Percentiles rank a stretch among this genome's conserved stretches.
Conservation (phyloP, 2,113 vertebrate species). For the Cariama cristata region DNA sequence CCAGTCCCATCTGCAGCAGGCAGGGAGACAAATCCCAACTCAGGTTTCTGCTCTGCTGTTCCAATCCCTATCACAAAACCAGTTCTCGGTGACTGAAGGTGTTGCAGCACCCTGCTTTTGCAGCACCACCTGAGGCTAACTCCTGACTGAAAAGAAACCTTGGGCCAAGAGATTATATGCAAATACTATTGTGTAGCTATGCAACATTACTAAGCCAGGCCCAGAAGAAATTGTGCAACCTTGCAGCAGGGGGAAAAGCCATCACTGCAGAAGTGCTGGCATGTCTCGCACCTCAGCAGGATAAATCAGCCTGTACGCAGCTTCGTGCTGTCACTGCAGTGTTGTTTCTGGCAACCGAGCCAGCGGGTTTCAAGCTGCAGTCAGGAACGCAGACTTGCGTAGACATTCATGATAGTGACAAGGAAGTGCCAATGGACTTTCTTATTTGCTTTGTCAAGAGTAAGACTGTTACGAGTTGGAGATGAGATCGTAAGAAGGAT, state of each 20-base stretch:
- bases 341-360: background rate
- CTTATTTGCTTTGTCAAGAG: background rate
- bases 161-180: background rate
- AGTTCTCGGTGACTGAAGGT: background rate
- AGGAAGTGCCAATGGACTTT: background rate
- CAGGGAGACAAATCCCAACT: background rate
- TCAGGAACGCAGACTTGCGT: accelerated
- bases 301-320: background rate
- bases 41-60: background rate
- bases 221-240: background rate
- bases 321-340: background rate
- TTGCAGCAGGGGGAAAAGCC: background rate
- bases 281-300: background rate
- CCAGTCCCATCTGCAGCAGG: background rate
- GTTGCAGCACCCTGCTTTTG: background rate
- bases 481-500: background rate
- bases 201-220: background rate
- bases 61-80: background rate
- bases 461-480: accelerated
- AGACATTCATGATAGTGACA: accelerated
- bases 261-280: background rate
- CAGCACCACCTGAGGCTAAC: background rate
- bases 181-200: background rate
- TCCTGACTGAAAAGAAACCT: background rate
- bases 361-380: background rate